Evolutionary conservation across 23 tunicate genomes (phyloP), one percentile per base, ranked within the genome.

Genomic region (Styela clava): DNA sequence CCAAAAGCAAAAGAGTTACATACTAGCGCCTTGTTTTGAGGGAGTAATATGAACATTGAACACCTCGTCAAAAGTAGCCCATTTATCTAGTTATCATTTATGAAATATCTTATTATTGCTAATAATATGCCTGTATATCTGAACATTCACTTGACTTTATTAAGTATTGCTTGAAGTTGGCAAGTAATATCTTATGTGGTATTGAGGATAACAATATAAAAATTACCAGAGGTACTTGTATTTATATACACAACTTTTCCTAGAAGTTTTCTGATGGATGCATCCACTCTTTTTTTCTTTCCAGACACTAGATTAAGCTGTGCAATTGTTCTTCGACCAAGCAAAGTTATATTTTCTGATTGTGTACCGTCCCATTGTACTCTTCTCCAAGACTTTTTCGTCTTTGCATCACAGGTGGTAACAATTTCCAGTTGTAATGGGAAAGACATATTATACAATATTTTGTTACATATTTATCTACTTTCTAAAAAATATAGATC

Each of bases 241-340:
- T 76, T 84, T 35, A 87, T 63, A 34, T 18, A 84, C 68, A 84
- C 82, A 69, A 88, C 81, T 24, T 84, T 62, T 19, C 90, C 90
- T 74, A 78, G 78, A 69, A 81, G 67, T 34, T 87, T 70, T 34
- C 86, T 82, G n/a, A 93, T 56, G 3, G 88, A 82, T 32, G 83
- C 74, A 72, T 82, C 78, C 25, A 70, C 81, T 26, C 91, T 64
- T 84, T 77, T 81, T 20, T 89, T 93, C 35, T 70, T 74, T 7
- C 98, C 98, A 16, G 98, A 87, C n/a, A 89, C 91, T 22, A 93
- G 78, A 77, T 93, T 82, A 31, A 93, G 74, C 64, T 88, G 67
- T 0, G 98, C 84, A 2, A 81, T 56, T 20, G 91, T 73, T 24
- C 29, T 79, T 72, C 67, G 74, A 68, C 83, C 93, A 30, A 87